Percentiles rank a stretch among this genome's conserved stretches.
phyloP scores from a whole-genome alignment of 2,888 invertebrate species.

The Pristionchus maxplancki region DNA sequence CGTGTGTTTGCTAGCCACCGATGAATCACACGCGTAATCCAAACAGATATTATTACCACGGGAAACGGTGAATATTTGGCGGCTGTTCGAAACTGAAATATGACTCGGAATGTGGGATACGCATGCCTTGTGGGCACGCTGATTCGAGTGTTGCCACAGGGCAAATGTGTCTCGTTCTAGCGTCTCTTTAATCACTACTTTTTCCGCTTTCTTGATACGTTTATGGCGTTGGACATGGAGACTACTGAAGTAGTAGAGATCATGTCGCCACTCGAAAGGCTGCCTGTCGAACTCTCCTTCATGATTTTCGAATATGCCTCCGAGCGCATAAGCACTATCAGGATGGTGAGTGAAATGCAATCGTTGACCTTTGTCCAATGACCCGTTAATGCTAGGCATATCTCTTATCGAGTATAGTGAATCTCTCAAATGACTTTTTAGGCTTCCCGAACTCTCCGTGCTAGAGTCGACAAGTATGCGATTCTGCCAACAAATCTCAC shows the following conservation, averaged over 20 bases:
- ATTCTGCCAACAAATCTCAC: neutral
- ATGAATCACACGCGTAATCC: no score
- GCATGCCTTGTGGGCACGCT: no score
- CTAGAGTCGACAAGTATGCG: neutral
- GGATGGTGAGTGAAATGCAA: neutral
- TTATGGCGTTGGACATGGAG: neutral
- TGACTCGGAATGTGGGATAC: no score
- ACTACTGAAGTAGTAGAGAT: neutral
- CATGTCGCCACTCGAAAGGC: neutral
- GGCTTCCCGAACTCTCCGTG: neutral
- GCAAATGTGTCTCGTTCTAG: no score
- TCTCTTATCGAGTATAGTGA: no score
- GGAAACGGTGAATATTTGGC: no score
- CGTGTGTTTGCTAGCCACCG: no score
- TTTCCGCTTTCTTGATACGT: neutral
- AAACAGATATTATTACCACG: no score
- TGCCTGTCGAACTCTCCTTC: neutral
- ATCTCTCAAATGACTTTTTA: neutral
- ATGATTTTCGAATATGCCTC: neutral
- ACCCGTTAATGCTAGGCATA: no score
- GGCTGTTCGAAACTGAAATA: no score
- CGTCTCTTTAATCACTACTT: neutral
- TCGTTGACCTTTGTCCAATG: no score
- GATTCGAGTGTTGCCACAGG: no score
- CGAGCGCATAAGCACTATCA: neutral